These are phyloP conservation scores for Berghia stephanieae DNA, from an alignment of 1,140 invertebrate species.

Conservation along the genomic window DNA sequence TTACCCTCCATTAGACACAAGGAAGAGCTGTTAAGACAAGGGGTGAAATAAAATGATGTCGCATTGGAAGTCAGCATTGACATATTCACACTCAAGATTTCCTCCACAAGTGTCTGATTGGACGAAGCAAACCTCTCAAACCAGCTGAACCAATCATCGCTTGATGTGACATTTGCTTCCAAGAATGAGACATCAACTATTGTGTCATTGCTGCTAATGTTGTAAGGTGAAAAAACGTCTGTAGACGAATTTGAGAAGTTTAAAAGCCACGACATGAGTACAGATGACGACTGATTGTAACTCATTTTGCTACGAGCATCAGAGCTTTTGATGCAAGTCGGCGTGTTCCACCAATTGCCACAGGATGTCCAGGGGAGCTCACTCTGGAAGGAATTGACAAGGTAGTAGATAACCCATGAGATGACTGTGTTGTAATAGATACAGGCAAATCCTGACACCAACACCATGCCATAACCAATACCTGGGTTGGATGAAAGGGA, in stretches of 20 bases:
- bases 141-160: too few relatives aligned
- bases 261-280: neutral
- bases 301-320: too few relatives aligned
- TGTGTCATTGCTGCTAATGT: too few relatives aligned
- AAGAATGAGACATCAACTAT: too few relatives aligned
- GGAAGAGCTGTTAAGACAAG: too few relatives aligned
- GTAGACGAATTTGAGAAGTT: neutral
- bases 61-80: neutral
- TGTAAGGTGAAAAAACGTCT: too few relatives aligned
- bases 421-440: slow-evolving; percentile 98
- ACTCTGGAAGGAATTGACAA: slow-evolving; percentile 69
- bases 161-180: too few relatives aligned
- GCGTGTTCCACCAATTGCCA: slow-evolving; percentile 91
- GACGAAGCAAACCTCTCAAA: too few relatives aligned
- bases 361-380: slow-evolving; percentile 93
- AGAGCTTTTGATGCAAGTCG: slow-evolving; percentile 55
- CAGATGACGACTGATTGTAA: neutral
- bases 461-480: slow-evolving; percentile 53
- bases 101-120: too few relatives aligned
- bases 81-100: too few relatives aligned
- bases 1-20: too few relatives aligned
- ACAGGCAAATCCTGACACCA: slow-evolving; percentile 45
- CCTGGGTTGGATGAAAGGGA: slow-evolving; percentile 35
- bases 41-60: too few relatives aligned
- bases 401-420: slow-evolving; percentile 94